A percentile compares a stretch with the other conserved stretches of the same genome.
Evolutionary conservation across 2,113 vertebrate species (phyloP).

Genomic region (Actinemys pallida): DNA sequence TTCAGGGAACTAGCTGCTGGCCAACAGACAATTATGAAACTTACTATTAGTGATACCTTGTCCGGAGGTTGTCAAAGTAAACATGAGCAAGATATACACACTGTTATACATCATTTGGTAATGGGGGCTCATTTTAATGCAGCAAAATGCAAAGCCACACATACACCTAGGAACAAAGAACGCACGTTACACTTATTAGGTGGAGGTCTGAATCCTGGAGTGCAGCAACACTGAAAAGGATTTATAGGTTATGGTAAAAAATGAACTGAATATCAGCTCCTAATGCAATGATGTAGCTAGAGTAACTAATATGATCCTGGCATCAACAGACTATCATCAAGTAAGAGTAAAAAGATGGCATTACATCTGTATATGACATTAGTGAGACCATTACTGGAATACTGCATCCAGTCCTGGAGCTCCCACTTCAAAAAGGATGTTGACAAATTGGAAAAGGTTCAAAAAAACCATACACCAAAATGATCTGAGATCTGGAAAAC

Average conservation of each 20-base stretch:
- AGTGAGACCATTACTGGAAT: neutral
- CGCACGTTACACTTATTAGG: neutral
- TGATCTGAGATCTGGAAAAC: neutral
- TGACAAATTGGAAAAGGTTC: neutral
- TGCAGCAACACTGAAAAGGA: neutral
- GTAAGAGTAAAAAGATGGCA: neutral
- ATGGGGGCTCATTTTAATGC: neutral
- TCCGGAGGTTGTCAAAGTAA: neutral
- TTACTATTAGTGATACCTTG: neutral
- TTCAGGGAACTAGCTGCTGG: neutral
- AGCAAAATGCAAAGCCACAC: neutral
- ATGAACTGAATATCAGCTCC: neutral
- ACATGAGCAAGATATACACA: neutral
- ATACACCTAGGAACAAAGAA: neutral
- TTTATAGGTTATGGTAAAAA: neutral
- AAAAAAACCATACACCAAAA: neutral
- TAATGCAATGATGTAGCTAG: neutral
- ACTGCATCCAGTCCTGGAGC: neutral
- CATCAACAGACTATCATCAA: neutral
- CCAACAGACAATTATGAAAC: neutral
- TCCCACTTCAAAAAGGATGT: neutral
- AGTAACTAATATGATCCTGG: neutral
- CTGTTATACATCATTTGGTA: neutral
- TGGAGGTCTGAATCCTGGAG: neutral
- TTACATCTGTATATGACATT: neutral